These are phyloP conservation scores for Coenonympha glycerion DNA, from an alignment of 2,888 invertebrate genomes.

Conservation along the genomic window DNA sequence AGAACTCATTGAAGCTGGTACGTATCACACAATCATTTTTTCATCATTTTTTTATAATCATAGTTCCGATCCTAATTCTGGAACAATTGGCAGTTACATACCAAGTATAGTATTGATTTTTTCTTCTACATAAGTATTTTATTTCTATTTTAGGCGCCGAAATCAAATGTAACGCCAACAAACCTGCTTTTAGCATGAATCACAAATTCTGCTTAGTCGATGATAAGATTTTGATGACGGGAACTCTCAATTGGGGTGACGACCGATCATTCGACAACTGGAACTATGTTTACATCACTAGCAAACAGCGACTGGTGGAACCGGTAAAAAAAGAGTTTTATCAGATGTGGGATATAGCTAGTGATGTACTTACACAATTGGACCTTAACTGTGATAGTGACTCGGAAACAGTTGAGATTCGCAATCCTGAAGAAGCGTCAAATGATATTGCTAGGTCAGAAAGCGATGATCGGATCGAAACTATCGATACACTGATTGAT, in stretches of 20 bases:
- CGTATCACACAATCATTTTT: no score
- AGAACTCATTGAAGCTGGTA: conserved; percentile 64
- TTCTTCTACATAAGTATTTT: no score
- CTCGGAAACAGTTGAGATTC: conserved; percentile 31
- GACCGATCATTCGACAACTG: conserved; percentile 81
- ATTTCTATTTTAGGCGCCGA: conserved; percentile 70
- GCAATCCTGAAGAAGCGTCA: conserved; percentile 28
- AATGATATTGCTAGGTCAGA: conserved; percentile 28
- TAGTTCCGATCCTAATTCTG: no score
- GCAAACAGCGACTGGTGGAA: conserved; percentile 69
- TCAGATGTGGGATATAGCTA: conserved; percentile 70
- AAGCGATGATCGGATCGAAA: conserved; percentile 19
- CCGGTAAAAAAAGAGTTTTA: conserved; percentile 77
- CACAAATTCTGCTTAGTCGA: conserved; percentile 87
- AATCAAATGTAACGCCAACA: conserved; percentile 64
- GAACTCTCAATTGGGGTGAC: conserved; percentile 86
- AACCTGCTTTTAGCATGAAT: conserved; percentile 78
- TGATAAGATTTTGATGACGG: conserved; percentile 77
- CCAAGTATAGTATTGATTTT: no score
- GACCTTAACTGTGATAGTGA: conserved; percentile 32
- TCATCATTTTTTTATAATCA: no score
- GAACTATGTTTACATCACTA: conserved; percentile 82
- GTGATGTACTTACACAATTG: conserved; percentile 30
- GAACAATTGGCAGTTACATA: no score
- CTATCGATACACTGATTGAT: not conserved